These are phyloP conservation scores for Sterna hirundo DNA, from an alignment of 2,113 vertebrate species.

Conservation along the genomic window DNA sequence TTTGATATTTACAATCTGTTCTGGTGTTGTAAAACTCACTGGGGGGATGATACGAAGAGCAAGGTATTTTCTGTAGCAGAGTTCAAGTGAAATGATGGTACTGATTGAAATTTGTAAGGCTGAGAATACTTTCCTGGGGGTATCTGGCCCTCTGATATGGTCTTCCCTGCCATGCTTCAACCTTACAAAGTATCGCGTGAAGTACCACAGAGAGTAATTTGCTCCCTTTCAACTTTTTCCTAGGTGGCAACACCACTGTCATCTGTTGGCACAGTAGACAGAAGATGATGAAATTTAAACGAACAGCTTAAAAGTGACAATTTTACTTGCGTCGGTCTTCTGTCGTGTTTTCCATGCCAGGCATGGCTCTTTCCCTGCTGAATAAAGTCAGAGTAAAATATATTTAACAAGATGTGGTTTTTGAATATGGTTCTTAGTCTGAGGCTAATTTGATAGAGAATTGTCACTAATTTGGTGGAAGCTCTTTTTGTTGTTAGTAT, in stretches of 20 bases:
- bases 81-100: not conserved
- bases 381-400: not conserved
- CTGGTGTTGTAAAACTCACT: not conserved
- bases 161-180: not conserved
- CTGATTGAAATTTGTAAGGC: not conserved
- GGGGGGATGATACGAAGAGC: fast-evolving
- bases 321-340: not conserved
- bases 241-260: not conserved
- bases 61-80: not conserved
- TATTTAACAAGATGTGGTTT: not conserved
- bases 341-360: not conserved
- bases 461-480: not conserved
- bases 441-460: not conserved
- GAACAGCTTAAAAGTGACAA: not conserved
- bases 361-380: not conserved
- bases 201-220: not conserved
- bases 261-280: not conserved
- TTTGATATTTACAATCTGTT: constrained; percentile 37
- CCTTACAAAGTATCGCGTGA: not conserved
- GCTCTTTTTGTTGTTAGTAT: not conserved
- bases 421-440: not conserved
- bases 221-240: not conserved
- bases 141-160: not conserved
- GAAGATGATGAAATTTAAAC: not conserved
- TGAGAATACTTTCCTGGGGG: not conserved